These are phyloP conservation scores for Calliphora vicina DNA, from an alignment of 1,140 invertebrate species.

Conservation along the genomic window DNA sequence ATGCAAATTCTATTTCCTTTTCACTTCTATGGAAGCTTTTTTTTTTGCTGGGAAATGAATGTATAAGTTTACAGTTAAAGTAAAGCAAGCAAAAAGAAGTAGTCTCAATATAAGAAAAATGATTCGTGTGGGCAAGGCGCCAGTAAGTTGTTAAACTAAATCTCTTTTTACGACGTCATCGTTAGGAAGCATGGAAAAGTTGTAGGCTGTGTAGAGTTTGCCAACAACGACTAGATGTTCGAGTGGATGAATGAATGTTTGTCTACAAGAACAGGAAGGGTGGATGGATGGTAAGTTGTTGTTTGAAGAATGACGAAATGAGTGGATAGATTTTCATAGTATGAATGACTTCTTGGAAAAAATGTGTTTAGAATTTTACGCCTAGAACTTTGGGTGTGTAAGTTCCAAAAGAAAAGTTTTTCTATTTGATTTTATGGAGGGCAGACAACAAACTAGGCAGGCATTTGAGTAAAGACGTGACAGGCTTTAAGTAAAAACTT, in stretches of 20 bases:
- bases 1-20: no score
- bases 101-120: neutral
- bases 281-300: neutral
- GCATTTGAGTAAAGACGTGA: neutral
- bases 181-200: neutral
- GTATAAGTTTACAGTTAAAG: no score
- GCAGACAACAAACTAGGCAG: neutral
- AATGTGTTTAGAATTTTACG: neutral
- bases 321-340: neutral
- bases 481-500: neutral
- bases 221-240: neutral
- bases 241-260: neutral
- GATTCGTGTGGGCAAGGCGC: conserved; percentile 4
- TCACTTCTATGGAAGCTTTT: no score
- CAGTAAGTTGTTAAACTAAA: conserved; percentile 8
- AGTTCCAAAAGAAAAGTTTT: no score
- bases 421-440: neutral
- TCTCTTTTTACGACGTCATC: neutral
- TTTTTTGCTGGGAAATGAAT: no score
- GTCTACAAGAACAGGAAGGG: neutral
- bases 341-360: neutral
- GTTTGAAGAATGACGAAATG: neutral
- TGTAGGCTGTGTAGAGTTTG: neutral
- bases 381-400: neutral
- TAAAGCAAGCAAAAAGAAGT: no score